Evolutionary conservation across 37 sponge, comb jelly and placozoan genomes (phyloP).

Genomic region (Ephydatia muelleri): DNA sequence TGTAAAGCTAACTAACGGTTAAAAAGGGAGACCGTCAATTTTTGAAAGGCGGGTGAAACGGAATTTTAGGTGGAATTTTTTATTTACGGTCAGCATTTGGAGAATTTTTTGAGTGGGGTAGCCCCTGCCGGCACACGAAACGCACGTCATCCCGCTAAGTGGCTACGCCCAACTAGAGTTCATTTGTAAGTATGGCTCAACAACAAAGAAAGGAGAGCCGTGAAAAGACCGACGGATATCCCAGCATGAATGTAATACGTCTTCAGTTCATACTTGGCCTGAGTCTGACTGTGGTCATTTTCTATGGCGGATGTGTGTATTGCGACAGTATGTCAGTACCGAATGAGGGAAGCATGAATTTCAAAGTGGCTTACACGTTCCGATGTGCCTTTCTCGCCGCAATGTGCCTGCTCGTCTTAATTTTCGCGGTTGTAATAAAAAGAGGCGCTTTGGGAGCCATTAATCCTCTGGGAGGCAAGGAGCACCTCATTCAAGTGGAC

Average conservation of each 20-base stretch:
- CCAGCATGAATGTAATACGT: not conserved
- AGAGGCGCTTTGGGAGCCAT: not conserved
- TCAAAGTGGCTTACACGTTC: not conserved
- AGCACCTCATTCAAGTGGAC: constrained; percentile 36
- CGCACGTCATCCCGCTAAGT: too few relatives aligned
- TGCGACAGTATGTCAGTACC: not conserved
- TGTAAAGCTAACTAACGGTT: too few relatives aligned
- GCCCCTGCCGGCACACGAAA: too few relatives aligned
- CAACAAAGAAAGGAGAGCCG: not conserved
- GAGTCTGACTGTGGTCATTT: not conserved
- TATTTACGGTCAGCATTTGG: too few relatives aligned
- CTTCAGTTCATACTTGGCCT: not conserved
- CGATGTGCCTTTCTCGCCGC: not conserved
- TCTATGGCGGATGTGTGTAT: not conserved
- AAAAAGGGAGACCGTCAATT: too few relatives aligned
- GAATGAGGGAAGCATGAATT: not conserved
- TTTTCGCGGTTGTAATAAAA: not conserved
- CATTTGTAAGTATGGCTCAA: not conserved
- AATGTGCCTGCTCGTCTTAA: not conserved
- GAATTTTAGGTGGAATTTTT: too few relatives aligned
- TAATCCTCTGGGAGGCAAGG: constrained; percentile 49
- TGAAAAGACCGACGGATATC: not conserved
- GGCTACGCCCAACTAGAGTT: too few relatives aligned
- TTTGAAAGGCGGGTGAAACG: too few relatives aligned
- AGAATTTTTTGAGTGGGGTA: too few relatives aligned